These are phyloP conservation scores for Pseudocheirus occidentalis DNA, from an alignment of 2,797 vertebrate genomes.

Conservation along the genomic window DNA sequence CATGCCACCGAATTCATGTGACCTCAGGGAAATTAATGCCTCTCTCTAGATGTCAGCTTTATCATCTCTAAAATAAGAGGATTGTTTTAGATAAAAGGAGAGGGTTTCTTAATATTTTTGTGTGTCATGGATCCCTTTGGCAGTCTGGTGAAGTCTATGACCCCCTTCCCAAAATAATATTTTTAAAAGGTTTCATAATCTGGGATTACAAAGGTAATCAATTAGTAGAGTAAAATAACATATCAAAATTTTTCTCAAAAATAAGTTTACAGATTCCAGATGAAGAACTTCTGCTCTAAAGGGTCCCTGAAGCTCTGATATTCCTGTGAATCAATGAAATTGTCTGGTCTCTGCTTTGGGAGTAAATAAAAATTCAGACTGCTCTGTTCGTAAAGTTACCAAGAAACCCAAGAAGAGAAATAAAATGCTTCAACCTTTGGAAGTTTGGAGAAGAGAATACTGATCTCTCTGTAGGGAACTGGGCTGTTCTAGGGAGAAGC, in stretches of 20 bases:
- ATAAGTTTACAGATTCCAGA: not conserved
- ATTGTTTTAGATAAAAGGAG: not conserved
- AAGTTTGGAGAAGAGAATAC: not conserved
- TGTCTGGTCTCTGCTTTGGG: not conserved
- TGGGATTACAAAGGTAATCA: not conserved
- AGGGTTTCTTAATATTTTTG: not conserved
- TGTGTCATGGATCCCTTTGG: not conserved
- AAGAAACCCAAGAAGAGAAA: slow-evolving; percentile 38
- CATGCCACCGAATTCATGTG: not conserved
- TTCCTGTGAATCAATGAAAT: not conserved
- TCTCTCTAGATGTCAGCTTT: not conserved
- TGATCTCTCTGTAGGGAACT: slow-evolving; percentile 51
- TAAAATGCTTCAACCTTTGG: slow-evolving; percentile 26
- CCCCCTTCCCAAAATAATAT: not conserved
- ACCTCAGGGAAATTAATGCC: not conserved
- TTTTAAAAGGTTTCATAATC: not conserved
- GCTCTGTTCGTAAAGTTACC: slow-evolving; percentile 24
- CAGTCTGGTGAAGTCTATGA: not conserved
- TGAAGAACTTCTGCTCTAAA: not conserved
- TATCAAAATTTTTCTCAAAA: not conserved
- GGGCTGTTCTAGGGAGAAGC: slow-evolving; percentile 33
- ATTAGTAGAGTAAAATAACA: not conserved
- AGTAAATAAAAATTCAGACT: not conserved
- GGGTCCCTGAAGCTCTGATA: not conserved
- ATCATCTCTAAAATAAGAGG: not conserved